Evolutionary conservation across 2,797 vertebrate genomes (phyloP).

Genomic region (Ceyx erithaca): DNA sequence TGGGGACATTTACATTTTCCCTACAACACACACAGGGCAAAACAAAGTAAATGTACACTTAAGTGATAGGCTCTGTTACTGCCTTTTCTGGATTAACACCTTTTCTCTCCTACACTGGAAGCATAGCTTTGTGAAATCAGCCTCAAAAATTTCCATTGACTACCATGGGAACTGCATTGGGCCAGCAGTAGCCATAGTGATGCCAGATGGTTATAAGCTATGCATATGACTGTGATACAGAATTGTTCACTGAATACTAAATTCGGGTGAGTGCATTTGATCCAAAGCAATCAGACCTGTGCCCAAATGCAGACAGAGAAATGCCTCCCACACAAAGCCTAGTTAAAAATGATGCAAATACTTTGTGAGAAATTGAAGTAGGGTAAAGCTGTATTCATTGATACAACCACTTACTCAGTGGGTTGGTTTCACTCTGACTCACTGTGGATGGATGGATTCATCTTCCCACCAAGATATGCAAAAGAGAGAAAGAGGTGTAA

Average conservation of each 20-base stretch:
- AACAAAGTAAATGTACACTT: background rate
- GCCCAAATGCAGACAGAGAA: background rate
- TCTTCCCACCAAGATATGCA: background rate
- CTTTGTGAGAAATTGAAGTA: background rate
- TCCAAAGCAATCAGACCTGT: background rate
- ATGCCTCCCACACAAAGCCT: background rate
- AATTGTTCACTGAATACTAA: constrained; percentile 24
- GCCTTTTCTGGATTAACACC: background rate
- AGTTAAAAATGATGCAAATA: background rate
- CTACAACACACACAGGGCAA: background rate
- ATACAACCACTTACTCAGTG: background rate
- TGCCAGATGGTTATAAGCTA: constrained; percentile 41
- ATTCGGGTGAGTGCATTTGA: background rate
- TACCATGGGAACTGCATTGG: constrained; percentile 41
- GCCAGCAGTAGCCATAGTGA: constrained; percentile 31
- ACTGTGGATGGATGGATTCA: background rate
- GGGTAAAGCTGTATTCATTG: background rate
- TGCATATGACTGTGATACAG: background rate
- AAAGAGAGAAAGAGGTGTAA: background rate
- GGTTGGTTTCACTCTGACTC: background rate
- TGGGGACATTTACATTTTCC: background rate
- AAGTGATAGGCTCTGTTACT: background rate
- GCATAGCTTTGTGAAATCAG: background rate
- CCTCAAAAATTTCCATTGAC: constrained; percentile 9
- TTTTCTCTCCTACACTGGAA: background rate